Conservation (phyloP, 2,888 invertebrate species). For the Plebejus argus region DNA sequence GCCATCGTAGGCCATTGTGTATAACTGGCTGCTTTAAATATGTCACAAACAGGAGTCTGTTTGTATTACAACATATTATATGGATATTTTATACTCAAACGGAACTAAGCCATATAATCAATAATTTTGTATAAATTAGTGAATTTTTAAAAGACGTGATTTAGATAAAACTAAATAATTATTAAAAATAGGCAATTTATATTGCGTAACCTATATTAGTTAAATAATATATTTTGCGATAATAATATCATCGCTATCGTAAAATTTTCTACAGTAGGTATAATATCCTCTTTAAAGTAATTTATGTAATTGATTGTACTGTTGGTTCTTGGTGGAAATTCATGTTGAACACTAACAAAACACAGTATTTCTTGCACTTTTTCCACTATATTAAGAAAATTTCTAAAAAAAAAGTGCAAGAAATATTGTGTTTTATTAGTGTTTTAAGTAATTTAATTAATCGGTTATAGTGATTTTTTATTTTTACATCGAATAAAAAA, state of each 20-base stretch:
- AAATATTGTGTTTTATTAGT: too few relatives aligned
- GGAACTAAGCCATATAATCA: background rate
- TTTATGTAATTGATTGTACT: too few relatives aligned
- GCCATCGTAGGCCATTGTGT: too few relatives aligned
- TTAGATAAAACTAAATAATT: background rate
- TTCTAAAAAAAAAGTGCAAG: too few relatives aligned
- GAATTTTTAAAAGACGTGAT: background rate
- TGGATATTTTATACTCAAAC: background rate
- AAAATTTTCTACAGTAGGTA: background rate
- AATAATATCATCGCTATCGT: background rate
- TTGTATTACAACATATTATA: background rate
- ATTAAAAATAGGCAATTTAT: constrained; percentile 10
- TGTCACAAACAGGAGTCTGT: background rate
- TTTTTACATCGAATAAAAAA: background rate
- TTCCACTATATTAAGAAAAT: too few relatives aligned
- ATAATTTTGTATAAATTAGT: background rate
- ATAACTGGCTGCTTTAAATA: background rate
- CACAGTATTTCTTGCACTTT: too few relatives aligned
- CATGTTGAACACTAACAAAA: too few relatives aligned
- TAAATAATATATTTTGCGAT: background rate
- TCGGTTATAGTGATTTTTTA: background rate
- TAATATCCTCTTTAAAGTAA: background rate
- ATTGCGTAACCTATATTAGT: background rate
- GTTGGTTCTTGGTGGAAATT: too few relatives aligned
- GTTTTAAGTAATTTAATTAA: constrained; percentile 13